phyloP scores from a whole-genome alignment of 1,140 invertebrate species.

The Pachypeltis micranthus region DNA sequence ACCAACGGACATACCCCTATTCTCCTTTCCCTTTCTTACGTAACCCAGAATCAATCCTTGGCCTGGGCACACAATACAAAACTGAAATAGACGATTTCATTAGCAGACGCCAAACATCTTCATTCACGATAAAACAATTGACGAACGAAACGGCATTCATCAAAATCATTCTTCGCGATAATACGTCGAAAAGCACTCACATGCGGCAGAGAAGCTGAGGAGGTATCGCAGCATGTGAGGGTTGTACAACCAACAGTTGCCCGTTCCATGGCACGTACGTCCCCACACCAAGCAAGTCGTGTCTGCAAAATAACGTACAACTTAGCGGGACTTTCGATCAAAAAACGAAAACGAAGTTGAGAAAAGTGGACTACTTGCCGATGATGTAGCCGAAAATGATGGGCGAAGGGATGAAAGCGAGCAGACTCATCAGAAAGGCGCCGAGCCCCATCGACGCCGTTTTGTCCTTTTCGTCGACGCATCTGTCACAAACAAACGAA shows the following conservation, averaged over 20 bases:
- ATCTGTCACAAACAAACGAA: constrained; percentile 28
- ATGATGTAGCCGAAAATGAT: constrained; percentile 32
- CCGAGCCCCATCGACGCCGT: constrained; percentile 31
- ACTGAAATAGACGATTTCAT: too few relatives aligned
- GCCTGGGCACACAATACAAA: too few relatives aligned
- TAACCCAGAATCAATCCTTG: too few relatives aligned
- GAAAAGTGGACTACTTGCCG: constrained; percentile 23
- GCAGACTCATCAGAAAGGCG: constrained; percentile 27
- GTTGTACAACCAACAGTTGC: constrained; percentile 63
- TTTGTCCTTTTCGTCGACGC: constrained; percentile 33
- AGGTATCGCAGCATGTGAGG: constrained; percentile 48
- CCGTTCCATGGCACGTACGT: constrained; percentile 54
- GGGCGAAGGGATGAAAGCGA: constrained; percentile 33
- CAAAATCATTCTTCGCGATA: neutral
- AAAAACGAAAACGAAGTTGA: neutral
- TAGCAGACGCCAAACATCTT: neutral
- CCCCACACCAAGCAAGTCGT: constrained; percentile 58
- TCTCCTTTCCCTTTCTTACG: too few relatives aligned
- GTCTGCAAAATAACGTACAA: constrained; percentile 38
- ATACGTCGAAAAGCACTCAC: constrained; percentile 33
- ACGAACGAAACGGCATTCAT: neutral
- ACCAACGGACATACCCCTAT: too few relatives aligned
- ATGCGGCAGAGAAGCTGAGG: constrained; percentile 51
- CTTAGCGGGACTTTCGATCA: neutral
- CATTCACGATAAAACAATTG: neutral